Evolutionary conservation across 1,140 invertebrate genomes (phyloP), one percentile per base, ranked within the genome.

Genomic region (Anastrepha obliqua): DNA sequence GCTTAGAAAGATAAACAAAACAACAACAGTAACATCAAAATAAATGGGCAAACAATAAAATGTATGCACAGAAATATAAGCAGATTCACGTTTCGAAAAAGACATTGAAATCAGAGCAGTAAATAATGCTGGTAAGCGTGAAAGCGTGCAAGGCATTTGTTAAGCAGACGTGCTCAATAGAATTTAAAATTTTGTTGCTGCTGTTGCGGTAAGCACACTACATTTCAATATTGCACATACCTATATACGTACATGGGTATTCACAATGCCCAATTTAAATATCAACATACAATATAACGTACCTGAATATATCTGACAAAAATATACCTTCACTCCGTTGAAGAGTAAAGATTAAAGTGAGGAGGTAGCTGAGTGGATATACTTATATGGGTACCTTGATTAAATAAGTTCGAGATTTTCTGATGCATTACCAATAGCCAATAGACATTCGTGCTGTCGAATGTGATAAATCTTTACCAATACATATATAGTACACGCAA

Each of bases 131-230:
- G 8, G 47, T 47, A 74, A 81, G 74, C 47, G 47, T 55, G 44
- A 55, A 58, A 55, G 74, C 74, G 42, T 81, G 74, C 74, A 55
- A 51, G n/a, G 74, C 47, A 81, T 81, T 81, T 81, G 47, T n/a
- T 7, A 9, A 55, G 20, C 74, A 81, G 29, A 81, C 74, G 74
- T 81, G 74, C 74, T 39, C 6, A 2, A 17, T 17, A 9, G 17
- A 58, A 55, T n/a, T 29, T 6, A 6, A 55, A 81, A 8, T 44
- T 70, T 51, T 55, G 6, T 20, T 67, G 64, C 29, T 42, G n/a
- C 29, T 67, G 17, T n/a, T 29, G 74, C 11, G 47, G 20, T 20
- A 17, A 58, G 74, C 47, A 81, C 13, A 55, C 39, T 29, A 20
- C n/a, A 81, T 58, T 55, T 55, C 74, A 55, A 81, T 81, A 81